Evolutionary conservation across 2,113 vertebrate species (phyloP).

Genomic region (Myiagra hebetior): DNA sequence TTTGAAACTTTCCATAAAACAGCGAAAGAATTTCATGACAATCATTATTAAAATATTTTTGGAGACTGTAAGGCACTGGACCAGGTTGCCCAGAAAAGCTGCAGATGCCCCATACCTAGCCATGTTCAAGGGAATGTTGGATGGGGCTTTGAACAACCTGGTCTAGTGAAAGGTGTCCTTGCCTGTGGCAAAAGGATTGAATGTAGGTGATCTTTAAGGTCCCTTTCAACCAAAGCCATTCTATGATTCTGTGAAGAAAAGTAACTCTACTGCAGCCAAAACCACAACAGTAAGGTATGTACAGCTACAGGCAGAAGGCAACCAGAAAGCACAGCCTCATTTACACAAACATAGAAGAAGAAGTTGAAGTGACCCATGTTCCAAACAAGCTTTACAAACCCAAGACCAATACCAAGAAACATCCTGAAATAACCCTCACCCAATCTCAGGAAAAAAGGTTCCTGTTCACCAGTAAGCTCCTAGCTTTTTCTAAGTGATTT

Average conservation of each 20-base stretch:
- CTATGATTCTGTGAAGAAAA: background rate
- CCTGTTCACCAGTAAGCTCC: background rate
- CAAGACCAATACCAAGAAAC: background rate
- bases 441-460: background rate
- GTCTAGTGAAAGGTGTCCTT: background rate
- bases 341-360: background rate
- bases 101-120: background rate
- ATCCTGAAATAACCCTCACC: fast-evolving
- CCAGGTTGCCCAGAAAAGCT: background rate
- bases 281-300: fast-evolving
- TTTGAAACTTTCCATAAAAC: background rate
- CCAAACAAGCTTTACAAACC: background rate
- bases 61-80: background rate
- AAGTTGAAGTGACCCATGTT: background rate
- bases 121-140: background rate
- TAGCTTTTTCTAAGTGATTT: background rate
- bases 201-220: background rate
- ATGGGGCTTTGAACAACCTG: background rate
- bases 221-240: background rate
- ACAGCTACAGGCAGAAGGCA: background rate
- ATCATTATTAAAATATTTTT: background rate
- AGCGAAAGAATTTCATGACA: background rate
- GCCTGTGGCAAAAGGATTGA: background rate
- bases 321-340: background rate
- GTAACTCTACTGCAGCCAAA: too few species aligned